A percentile compares a stretch with the other conserved stretches of the same genome.
Conservation (phyloP, 2,888 invertebrate species). For the Plagodis dolabraria region DNA sequence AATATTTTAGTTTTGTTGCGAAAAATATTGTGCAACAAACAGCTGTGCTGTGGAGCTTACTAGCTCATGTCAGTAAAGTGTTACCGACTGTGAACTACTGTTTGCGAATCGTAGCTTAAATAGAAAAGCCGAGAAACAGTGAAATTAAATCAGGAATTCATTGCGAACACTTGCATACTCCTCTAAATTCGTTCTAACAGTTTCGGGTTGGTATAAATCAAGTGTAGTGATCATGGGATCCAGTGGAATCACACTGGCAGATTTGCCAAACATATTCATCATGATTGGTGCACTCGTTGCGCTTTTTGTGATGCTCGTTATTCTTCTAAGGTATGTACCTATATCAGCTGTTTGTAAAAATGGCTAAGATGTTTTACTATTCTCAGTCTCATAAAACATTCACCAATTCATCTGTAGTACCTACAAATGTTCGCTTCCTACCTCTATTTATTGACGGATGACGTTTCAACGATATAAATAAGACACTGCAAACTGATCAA, state of each 20-base stretch:
- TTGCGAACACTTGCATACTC: conserved; percentile 61
- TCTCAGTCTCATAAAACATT: background rate
- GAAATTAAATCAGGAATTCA: conserved; percentile 50
- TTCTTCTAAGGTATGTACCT: conserved; percentile 87
- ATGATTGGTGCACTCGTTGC: conserved; percentile 89
- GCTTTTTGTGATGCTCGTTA: conserved; percentile 90
- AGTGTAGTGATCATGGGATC: conserved; percentile 65
- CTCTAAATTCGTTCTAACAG: conserved; percentile 37
- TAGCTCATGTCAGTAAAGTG: conserved; percentile 13
- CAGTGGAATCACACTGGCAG: conserved; percentile 87
- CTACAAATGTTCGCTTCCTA: no score
- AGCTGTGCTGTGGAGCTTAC: conserved; percentile 39
- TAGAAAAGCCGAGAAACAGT: conserved; percentile 50
- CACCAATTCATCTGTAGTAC: no score
- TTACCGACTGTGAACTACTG: conserved; percentile 9
- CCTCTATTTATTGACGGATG: no score
- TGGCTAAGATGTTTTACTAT: background rate
- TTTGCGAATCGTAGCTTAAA: conserved; percentile 54
- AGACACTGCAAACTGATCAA: no score
- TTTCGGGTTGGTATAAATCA: conserved; percentile 52
- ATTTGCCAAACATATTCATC: conserved; percentile 90
- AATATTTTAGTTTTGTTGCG: conserved; percentile 52
- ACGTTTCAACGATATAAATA: no score
- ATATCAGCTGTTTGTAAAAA: conserved; percentile 24
- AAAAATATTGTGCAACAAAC: conserved; percentile 52